These are phyloP conservation scores for Caenorhabditis panamensis DNA, from an alignment of 2,888 invertebrate species.

Conservation along the genomic window DNA sequence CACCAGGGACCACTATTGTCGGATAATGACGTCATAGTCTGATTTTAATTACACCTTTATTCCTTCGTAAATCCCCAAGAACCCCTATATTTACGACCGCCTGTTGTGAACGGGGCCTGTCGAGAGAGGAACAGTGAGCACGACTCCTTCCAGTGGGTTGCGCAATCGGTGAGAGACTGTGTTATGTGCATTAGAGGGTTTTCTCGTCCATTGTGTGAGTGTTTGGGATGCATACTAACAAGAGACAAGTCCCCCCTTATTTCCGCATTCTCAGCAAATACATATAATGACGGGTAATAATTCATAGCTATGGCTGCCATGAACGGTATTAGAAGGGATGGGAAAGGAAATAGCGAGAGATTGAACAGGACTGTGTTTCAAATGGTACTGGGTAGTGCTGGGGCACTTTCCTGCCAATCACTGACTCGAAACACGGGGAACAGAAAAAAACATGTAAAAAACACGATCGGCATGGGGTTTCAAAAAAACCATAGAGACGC, in stretches of 20 bases:
- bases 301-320: constrained; percentile 12
- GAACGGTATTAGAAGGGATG: background rate
- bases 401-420: background rate
- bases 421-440: background rate
- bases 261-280: constrained; percentile 40
- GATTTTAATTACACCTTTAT: constrained; percentile 21
- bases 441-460: background rate
- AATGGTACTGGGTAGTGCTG: too few relatives aligned
- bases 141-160: constrained; percentile 1
- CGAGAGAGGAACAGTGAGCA: background rate
- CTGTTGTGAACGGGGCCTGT: background rate
- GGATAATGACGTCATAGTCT: constrained; percentile 6
- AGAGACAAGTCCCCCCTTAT: background rate
- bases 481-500: constrained; percentile 14
- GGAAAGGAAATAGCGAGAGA: background rate
- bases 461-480: background rate
- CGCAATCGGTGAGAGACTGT: constrained; percentile 29
- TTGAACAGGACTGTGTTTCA: background rate
- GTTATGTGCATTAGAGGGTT: constrained; percentile 40
- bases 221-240: constrained; percentile 26
- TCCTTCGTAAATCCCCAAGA: constrained; percentile 24
- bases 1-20: background rate
- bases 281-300: constrained; percentile 52
- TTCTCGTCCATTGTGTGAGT: constrained; percentile 30
- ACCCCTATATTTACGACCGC: constrained; percentile 29